Evolutionary conservation across 1,140 invertebrate species (phyloP), one percentile per base, ranked within the genome.

Genomic region (Pygmarrhopalites habei): DNA sequence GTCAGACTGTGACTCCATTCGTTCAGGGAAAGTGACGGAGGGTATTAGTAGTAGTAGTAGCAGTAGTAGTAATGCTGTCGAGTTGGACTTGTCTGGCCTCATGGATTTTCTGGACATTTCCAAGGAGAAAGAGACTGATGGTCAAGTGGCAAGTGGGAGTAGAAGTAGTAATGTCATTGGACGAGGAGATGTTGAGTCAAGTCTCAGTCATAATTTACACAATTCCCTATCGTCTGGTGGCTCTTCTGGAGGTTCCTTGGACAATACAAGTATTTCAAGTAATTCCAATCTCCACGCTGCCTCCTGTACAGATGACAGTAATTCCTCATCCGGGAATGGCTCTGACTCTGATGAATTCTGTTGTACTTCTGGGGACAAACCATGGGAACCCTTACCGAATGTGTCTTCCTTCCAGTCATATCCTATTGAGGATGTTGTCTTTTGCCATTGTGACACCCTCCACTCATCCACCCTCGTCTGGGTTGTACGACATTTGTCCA

Each of bases 261-360:
- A 70, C 30, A 67, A 57, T 51, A 49, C 65, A 17, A 67, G 65
- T 51, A 67, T 70, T 46, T 70, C 68, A 12, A 66, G 68, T 32
- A 64, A 62, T 1, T 63, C 65, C 5, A 62, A 62, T 23, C 60
- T 68, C 14, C 66, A 59, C 26, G n/a, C n/a, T n/a, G 62, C 61
- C 30, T 52, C 32, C 32, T 35, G 32, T 35, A 35, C 53, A 19
- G 69, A 70, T 44, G 65, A 67, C 41, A 68, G 55, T 25, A 62
- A 67, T 30, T 70, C 69, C 2, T 67, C 65, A 3, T 70, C 69
- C 14, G 69, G 69, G 15, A 70, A 70, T 39, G 69, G 69, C 4
- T 70, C 69, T 0, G 69, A 70, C 49, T 70, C 69, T 2, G 69
- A 70, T 49, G 69, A 70, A 51, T 70, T 70, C 51, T 65, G 47